Evolutionary conservation across 2,797 vertebrate genomes (phyloP).

Genomic region (Myripristis jacobus): DNA sequence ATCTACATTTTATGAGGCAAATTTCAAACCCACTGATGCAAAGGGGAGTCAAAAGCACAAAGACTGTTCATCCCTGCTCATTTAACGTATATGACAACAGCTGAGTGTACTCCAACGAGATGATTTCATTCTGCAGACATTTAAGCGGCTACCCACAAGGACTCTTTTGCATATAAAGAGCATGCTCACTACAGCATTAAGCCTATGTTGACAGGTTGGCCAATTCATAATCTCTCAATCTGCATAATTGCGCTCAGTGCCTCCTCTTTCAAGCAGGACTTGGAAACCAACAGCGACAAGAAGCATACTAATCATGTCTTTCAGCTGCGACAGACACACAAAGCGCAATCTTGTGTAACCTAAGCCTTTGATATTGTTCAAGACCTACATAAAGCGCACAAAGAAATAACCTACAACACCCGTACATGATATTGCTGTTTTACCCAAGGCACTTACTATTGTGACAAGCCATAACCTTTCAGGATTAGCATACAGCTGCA

Average conservation of each 20-base stretch:
- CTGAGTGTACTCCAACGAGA: too few relatives aligned
- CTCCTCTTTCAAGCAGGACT: neutral
- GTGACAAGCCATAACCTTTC: conserved; percentile 37
- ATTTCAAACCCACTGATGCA: too few relatives aligned
- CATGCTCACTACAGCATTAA: too few relatives aligned
- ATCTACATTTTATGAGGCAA: too few relatives aligned
- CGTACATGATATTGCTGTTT: conserved; percentile 58
- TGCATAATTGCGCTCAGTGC: neutral
- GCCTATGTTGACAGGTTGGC: too few relatives aligned
- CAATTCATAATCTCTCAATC: too few relatives aligned
- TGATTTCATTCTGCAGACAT: too few relatives aligned
- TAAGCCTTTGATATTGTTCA: conserved; percentile 18
- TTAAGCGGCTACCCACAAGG: too few relatives aligned
- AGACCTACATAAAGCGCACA: conserved; percentile 3
- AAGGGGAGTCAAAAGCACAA: too few relatives aligned
- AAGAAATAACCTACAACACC: conserved; percentile 41
- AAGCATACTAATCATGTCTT: conserved; percentile 6
- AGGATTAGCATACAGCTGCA: conserved; percentile 74
- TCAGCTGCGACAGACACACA: conserved; percentile 38
- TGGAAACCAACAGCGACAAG: conserved; percentile 3
- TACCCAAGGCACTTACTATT: conserved; percentile 38
- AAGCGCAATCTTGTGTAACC: conserved; percentile 24
- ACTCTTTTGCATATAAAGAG: too few relatives aligned
- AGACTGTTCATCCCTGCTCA: too few relatives aligned
- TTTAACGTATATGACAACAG: too few relatives aligned